phyloP scores from a whole-genome alignment of 2,113 vertebrate genomes.

The Telmatochromis sp. region DNA sequence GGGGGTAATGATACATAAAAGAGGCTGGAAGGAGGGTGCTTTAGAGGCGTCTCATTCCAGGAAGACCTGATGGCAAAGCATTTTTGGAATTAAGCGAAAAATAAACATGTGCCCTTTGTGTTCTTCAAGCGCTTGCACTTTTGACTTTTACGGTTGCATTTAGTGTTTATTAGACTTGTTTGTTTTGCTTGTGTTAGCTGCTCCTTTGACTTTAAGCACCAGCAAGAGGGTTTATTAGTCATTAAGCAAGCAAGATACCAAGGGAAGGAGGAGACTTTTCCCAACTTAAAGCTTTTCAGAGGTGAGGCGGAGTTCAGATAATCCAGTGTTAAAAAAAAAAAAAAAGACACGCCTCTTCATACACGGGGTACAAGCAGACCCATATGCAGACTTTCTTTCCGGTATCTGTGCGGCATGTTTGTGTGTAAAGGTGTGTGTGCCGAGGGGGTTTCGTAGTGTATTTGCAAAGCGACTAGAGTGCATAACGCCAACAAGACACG shows the following conservation, averaged over 20 bases:
- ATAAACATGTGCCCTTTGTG: constrained; percentile 26
- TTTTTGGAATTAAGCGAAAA: constrained; percentile 14
- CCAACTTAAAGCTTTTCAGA: constrained; percentile 22
- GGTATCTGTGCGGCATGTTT: background rate
- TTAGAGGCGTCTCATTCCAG: background rate
- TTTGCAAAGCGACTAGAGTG: constrained; percentile 28
- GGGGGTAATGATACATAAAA: constrained; percentile 54
- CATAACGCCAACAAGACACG: background rate
- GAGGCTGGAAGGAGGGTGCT: background rate
- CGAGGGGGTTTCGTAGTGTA: background rate
- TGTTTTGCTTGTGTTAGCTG: constrained; percentile 22
- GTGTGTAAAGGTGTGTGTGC: background rate
- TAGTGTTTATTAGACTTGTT: constrained; percentile 44
- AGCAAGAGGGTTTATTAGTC: constrained; percentile 50
- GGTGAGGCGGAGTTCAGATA: constrained; percentile 36
- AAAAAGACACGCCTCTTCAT: constrained; percentile 17
- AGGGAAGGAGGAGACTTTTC: constrained; percentile 2
- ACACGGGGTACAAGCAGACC: background rate
- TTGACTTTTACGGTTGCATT: constrained; percentile 41
- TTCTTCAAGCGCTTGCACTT: constrained; percentile 20
- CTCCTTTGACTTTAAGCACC: constrained; percentile 44
- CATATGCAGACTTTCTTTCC: constrained; percentile 12
- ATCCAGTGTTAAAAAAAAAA: constrained; percentile 1
- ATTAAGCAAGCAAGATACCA: constrained; percentile 38
- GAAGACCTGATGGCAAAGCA: background rate